Evolutionary conservation across 2,113 vertebrate species (phyloP), one percentile per base, ranked within the genome.

Genomic region (Xiphias gladius): DNA sequence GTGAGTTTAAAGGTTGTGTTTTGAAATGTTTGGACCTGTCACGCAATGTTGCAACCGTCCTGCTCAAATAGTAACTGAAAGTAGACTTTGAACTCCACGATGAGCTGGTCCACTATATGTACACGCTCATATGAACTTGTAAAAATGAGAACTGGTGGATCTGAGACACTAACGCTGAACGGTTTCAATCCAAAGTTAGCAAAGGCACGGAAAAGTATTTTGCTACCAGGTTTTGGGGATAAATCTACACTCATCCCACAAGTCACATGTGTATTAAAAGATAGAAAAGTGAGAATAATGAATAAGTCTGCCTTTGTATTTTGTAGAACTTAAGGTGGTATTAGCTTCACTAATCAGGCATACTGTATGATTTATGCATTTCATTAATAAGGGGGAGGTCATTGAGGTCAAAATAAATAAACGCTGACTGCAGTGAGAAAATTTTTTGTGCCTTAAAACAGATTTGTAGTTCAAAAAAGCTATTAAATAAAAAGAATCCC

Each of bases 31-130:
- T 63, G 35, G 26, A 61, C 37, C 37, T 26, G 41, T 32, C 17
- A 46, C 11, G 16, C 20, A 61, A 62, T 35, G 35, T 39, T 37
- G 58, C 1, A 32, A 37, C 48, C 20, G 6, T 73, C 63, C 68
- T 43, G 61, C 62, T 71, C 24, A 43, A 55, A 68, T 32, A 66
- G 52, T 57, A 16, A 73, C 61, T 24, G 24, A 22, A 63, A 63
- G 37, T 28, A 14, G 74, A 82, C 82, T 79, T 63, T 85, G 69
- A 50, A 35, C 73, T 48, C 10, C 32, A 24, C 19, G 17, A 14
- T 13, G 62, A 39, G 35, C 28, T 28, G 30, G 22, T 72, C 7
- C 7, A 7, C 4, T 55, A 26, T 65, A 37, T 35, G 5, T 43
- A 20, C 35, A 26, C 11, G 71, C 32, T 52, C 24, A 62, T 20